Evolutionary conservation across 2,888 invertebrate species (phyloP).

Genomic region (Resseliella maxima): DNA sequence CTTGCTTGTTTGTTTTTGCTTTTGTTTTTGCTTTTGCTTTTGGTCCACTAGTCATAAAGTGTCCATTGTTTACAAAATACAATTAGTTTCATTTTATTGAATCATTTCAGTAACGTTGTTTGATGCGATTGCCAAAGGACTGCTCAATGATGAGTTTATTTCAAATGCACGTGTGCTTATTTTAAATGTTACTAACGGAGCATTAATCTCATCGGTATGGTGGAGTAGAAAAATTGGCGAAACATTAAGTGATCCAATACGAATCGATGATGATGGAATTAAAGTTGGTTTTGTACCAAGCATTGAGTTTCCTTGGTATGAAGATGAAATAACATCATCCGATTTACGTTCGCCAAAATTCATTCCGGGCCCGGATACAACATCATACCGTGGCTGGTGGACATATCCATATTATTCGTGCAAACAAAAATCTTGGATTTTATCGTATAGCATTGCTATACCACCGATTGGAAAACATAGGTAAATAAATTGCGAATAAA

Average conservation of each 20-base stretch:
- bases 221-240: slow-evolving; percentile 70
- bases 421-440: slow-evolving; percentile 80
- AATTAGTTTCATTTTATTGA: not conserved
- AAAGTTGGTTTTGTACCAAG: slow-evolving; percentile 76
- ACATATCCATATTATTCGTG: slow-evolving; percentile 91
- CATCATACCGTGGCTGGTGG: slow-evolving; percentile 83
- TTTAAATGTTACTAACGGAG: slow-evolving; percentile 73
- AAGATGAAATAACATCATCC: slow-evolving; percentile 71
- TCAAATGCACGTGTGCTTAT: slow-evolving; percentile 73
- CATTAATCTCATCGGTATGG: slow-evolving; percentile 72
- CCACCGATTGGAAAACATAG: slow-evolving; percentile 71
- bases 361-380: slow-evolving; percentile 72
- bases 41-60: not conserved
- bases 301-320: slow-evolving; percentile 79
- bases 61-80: not conserved
- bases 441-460: slow-evolving; percentile 83
- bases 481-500: slow-evolving; percentile 61
- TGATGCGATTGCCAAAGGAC: slow-evolving; percentile 79
- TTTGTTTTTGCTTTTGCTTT: too few relatives aligned
- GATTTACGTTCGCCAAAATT: slow-evolving; percentile 74
- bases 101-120: slow-evolving; percentile 71
- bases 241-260: slow-evolving; percentile 68
- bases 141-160: slow-evolving; percentile 74
- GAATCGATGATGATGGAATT: slow-evolving; percentile 70
- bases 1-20: too few relatives aligned